phyloP scores from a whole-genome alignment of 2,888 invertebrate genomes.

The Drosophila bunnanda region DNA sequence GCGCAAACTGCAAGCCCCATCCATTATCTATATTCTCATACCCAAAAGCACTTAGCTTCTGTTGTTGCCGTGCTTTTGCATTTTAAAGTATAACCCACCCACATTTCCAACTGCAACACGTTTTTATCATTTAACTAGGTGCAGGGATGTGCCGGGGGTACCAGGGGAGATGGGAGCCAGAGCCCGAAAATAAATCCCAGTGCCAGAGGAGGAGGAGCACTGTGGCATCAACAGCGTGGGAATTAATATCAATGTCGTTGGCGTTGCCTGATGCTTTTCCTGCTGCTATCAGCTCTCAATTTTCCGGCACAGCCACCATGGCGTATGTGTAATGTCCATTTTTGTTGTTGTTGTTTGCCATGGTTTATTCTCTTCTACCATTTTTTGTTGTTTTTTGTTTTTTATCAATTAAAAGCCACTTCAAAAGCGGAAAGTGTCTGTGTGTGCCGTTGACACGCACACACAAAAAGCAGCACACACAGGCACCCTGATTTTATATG shows the following conservation, averaged over 20 bases:
- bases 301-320: slow-evolving; percentile 66
- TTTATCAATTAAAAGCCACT: slow-evolving; percentile 83
- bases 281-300: slow-evolving; percentile 63
- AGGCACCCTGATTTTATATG: slow-evolving; percentile 36
- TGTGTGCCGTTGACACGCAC: slow-evolving; percentile 72
- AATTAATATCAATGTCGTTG: slow-evolving; percentile 77
- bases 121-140: slow-evolving; percentile 69
- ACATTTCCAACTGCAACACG: slow-evolving; percentile 57
- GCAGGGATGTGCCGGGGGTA: not conserved
- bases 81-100: slow-evolving; percentile 44
- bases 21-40: slow-evolving; percentile 59
- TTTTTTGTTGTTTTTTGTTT: slow-evolving; percentile 50
- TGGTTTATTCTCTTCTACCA: slow-evolving; percentile 41
- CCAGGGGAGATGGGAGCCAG: not conserved
- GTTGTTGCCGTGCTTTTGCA: slow-evolving; percentile 59
- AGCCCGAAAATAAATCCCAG: slow-evolving; percentile 38
- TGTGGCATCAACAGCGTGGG: slow-evolving; percentile 68
- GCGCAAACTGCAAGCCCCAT: slow-evolving; percentile 26
- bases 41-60: slow-evolving; percentile 63
- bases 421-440: slow-evolving; percentile 80
- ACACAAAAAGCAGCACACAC: slow-evolving; percentile 42
- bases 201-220: slow-evolving; percentile 35
- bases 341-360: slow-evolving; percentile 43
- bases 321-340: slow-evolving; percentile 69
- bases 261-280: slow-evolving; percentile 44